Percentiles rank a stretch among this genome's conserved stretches.
These are phyloP conservation scores for Pipistrellus pipistrellus DNA, from an alignment of 2,797 vertebrate species.

Conservation along the genomic window DNA sequence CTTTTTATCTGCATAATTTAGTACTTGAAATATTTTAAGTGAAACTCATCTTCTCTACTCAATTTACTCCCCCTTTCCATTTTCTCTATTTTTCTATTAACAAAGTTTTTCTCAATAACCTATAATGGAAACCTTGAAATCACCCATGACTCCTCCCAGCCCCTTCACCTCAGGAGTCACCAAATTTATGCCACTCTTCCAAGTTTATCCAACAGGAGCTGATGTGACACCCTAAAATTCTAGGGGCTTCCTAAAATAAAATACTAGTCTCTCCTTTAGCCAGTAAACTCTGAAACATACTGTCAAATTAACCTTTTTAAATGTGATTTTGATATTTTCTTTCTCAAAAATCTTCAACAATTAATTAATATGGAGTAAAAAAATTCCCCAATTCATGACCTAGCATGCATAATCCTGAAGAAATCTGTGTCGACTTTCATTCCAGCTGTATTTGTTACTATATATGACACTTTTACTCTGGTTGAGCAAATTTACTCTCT, in stretches of 20 bases:
- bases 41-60: not conserved
- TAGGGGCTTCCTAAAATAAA: not conserved
- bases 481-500: not conserved
- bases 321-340: not conserved
- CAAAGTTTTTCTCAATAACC: not conserved
- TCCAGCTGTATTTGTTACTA: not conserved
- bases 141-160: not conserved
- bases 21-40: slow-evolving; percentile 1
- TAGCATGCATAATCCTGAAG: not conserved
- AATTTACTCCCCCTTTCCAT: not conserved
- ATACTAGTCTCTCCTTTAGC: not conserved
- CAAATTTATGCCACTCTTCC: not conserved
- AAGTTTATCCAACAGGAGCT: not conserved
- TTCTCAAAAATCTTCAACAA: not conserved
- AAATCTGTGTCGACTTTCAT: not conserved
- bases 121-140: not conserved
- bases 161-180: not conserved
- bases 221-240: not conserved
- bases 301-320: not conserved
- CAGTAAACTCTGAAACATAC: not conserved
- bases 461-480: not conserved
- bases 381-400: not conserved
- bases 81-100: slow-evolving; percentile 19
- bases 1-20: not conserved
- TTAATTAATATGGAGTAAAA: not conserved